These are phyloP conservation scores for Lasioglossum oenotherae DNA, from an alignment of 2,888 invertebrate species.

Conservation along the genomic window DNA sequence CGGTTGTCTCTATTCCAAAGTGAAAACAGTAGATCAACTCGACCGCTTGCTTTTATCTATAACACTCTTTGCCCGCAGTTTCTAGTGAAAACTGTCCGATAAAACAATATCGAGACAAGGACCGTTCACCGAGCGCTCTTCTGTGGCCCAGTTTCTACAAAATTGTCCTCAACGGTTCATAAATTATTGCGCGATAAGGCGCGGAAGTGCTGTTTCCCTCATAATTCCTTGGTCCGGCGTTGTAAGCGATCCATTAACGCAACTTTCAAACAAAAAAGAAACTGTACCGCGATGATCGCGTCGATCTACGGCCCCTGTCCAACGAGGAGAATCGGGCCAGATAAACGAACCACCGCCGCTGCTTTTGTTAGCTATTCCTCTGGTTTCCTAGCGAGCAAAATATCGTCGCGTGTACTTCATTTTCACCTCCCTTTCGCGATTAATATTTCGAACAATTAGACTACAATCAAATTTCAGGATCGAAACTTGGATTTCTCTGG, in stretches of 20 bases:
- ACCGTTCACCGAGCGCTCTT: constrained; percentile 11
- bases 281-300: neutral
- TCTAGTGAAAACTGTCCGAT: constrained; percentile 57
- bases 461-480: too few relatives aligned
- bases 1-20: constrained; percentile 58
- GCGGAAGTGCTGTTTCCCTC: neutral
- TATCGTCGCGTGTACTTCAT: too few relatives aligned
- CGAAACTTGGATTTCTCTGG: too few relatives aligned
- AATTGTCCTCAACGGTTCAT: constrained; percentile 32
- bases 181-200: constrained; percentile 33
- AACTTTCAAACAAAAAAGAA: neutral
- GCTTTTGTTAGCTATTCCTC: neutral
- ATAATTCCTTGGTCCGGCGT: neutral
- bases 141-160: neutral
- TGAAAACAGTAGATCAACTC: constrained; percentile 66
- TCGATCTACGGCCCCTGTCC: neutral
- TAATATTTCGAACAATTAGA: too few relatives aligned
- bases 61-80: constrained; percentile 39
- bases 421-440: too few relatives aligned
- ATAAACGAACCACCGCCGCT: neutral
- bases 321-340: neutral
- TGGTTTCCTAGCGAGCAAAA: neutral
- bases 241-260: neutral
- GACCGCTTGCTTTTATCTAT: constrained; percentile 57
- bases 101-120: constrained; percentile 62